These are phyloP conservation scores for Brachionus manjavacas DNA, from an alignment of 1,140 invertebrate species.

Conservation along the genomic window DNA sequence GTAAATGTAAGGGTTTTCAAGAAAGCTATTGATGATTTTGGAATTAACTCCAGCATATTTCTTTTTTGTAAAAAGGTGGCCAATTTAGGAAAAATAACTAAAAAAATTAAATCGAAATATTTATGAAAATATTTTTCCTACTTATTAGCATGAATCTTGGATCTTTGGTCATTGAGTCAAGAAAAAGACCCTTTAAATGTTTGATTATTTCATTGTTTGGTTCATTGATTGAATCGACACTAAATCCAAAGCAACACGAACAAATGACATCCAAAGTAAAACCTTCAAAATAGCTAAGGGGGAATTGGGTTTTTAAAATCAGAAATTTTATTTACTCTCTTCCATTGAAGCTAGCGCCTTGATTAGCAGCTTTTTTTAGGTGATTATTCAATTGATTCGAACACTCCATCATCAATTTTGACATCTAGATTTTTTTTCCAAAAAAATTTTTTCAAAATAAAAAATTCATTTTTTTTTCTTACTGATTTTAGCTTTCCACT, in stretches of 20 bases:
- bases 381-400: not conserved
- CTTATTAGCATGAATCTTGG: not conserved
- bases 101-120: not conserved
- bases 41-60: not conserved
- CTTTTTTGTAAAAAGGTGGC: not conserved
- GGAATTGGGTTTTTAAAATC: not conserved
- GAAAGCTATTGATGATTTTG: not conserved
- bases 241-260: slow-evolving; percentile 28
- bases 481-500: slow-evolving; percentile 41
- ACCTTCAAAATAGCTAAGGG: not conserved
- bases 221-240: slow-evolving; percentile 1
- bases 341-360: not conserved
- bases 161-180: not conserved
- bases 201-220: not conserved
- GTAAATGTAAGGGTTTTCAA: not conserved
- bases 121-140: not conserved
- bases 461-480: not conserved
- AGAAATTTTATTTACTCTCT: not conserved
- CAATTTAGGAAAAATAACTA: slow-evolving; percentile 2
- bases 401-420: slow-evolving; percentile 29
- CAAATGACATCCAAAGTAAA: slow-evolving; percentile 14
- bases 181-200: not conserved
- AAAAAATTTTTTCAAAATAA: not conserved
- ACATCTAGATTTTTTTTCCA: not conserved
- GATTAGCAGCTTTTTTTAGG: not conserved